phyloP scores from a whole-genome alignment of 2,113 vertebrate genomes.

The Carassius carassius region DNA sequence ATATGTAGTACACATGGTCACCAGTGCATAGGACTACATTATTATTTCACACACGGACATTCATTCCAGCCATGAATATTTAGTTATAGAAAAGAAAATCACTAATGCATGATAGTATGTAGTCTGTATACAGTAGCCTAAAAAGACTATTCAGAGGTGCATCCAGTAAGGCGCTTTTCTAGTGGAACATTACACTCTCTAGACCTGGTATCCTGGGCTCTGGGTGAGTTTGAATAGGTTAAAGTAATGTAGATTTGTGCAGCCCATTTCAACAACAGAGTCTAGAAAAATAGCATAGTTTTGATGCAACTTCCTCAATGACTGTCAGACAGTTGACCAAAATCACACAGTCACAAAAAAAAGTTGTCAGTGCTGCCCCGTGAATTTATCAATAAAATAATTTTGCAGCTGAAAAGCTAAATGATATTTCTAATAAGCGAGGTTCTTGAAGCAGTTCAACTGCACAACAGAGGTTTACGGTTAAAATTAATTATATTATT shows the following conservation, averaged over 20 bases:
- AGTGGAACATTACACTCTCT: background rate
- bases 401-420: no score
- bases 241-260: background rate
- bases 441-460: no score
- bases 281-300: background rate
- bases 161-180: conserved; percentile 9
- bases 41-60: background rate
- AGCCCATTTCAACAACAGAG: background rate
- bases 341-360: no score
- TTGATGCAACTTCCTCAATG: background rate
- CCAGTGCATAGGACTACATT: background rate
- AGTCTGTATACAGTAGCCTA: background rate
- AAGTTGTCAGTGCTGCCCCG: no score
- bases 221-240: background rate
- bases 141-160: background rate
- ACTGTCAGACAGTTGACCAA: background rate
- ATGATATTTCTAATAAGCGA: no score
- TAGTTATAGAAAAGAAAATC: background rate
- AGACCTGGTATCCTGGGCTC: background rate
- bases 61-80: background rate
- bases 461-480: no score
- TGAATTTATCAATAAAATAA: no score
- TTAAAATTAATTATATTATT: no score
- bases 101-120: background rate
- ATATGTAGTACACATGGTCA: background rate